These are phyloP conservation scores for Kuschelorhynchus macadamiae DNA, from an alignment of 2,888 invertebrate species.

Conservation along the genomic window DNA sequence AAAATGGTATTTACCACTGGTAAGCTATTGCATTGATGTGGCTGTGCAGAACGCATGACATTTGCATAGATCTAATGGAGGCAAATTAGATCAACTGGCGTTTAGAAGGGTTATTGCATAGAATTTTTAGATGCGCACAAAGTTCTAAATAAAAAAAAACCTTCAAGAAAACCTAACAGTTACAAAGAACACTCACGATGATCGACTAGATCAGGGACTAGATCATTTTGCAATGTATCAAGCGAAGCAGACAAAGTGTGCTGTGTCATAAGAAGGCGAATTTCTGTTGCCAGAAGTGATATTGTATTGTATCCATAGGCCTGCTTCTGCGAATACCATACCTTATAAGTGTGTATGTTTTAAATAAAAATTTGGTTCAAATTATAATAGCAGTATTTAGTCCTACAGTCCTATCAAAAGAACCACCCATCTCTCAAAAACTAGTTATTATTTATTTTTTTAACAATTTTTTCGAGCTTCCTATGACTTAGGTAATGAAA, in stretches of 20 bases:
- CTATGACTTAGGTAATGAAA: not conserved
- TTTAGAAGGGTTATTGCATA: not conserved
- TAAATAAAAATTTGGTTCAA: not conserved
- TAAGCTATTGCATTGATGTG: slow-evolving; percentile 3
- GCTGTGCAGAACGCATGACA: not conserved
- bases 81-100: slow-evolving; percentile 1
- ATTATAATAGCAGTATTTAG: not conserved
- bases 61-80: slow-evolving; percentile 4
- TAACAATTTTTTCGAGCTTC: not conserved
- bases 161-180: slow-evolving; percentile 2
- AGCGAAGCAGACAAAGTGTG: not conserved
- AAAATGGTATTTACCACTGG: slow-evolving; percentile 3
- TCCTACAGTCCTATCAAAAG: slow-evolving; percentile 8
- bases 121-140: not conserved
- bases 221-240: slow-evolving; percentile 9
- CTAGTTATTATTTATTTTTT: not conserved
- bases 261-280: slow-evolving; percentile 1
- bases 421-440: slow-evolving; percentile 4
- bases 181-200: slow-evolving; percentile 7
- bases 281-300: too few relatives aligned
- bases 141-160: not conserved
- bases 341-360: not conserved
- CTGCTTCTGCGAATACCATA: not conserved
- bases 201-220: slow-evolving; percentile 6
- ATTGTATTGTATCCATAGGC: slow-evolving; percentile 5